Evolutionary conservation across 2,113 vertebrate genomes (phyloP).

Genomic region (Xiphorhynchus elegans): DNA sequence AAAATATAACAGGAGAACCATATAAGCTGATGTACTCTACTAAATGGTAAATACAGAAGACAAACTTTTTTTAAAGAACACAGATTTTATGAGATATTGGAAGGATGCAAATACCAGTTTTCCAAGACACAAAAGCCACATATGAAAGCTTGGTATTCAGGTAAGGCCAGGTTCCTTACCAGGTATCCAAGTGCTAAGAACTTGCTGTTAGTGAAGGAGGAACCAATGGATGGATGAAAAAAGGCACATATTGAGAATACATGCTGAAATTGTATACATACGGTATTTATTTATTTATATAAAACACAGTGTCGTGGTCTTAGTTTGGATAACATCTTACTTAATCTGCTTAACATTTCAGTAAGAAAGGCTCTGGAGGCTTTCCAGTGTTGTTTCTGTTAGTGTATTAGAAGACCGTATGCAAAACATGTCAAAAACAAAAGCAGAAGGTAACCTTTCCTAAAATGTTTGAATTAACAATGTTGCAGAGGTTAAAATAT

Average conservation of each 20-base stretch:
- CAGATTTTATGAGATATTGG: neutral
- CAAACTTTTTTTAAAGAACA: neutral
- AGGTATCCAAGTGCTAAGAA: neutral
- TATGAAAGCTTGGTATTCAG: neutral
- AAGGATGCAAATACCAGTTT: neutral
- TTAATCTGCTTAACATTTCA: neutral
- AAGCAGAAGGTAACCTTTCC: neutral
- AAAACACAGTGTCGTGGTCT: neutral
- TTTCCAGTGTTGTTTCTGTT: neutral
- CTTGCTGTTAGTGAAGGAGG: neutral
- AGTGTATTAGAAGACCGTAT: neutral
- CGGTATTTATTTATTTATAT: neutral
- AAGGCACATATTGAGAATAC: neutral
- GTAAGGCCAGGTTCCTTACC: neutral
- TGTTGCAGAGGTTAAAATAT: slow-evolving; percentile 11
- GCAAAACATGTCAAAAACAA: neutral
- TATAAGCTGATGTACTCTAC: neutral
- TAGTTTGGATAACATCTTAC: neutral
- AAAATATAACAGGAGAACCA: neutral
- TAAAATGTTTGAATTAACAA: neutral
- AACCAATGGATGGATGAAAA: neutral
- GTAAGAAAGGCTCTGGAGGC: neutral
- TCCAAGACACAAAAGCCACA: neutral
- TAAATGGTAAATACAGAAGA: neutral
- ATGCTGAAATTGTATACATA: neutral